Percentiles rank a stretch among this genome's conserved stretches.
Evolutionary conservation across 2,888 invertebrate species (phyloP).

Genomic region (Charanyca ferruginea): DNA sequence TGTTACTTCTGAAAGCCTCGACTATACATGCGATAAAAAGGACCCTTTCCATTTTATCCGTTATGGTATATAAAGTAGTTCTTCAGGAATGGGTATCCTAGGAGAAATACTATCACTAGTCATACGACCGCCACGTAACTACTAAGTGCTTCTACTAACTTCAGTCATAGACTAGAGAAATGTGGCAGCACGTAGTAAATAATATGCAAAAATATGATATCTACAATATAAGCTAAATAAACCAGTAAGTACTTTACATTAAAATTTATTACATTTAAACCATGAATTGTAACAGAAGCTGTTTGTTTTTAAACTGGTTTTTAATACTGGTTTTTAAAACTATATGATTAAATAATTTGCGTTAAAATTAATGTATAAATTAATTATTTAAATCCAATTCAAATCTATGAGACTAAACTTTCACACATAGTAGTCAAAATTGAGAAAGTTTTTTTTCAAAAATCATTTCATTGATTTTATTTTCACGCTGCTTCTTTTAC

Average conservation of each 20-base stretch:
- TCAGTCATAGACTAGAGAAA: no score
- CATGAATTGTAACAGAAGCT: constrained; percentile 10
- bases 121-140: no score
- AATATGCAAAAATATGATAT: no score
- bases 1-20: background rate
- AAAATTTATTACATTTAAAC: constrained; percentile 3
- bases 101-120: no score
- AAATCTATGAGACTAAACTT: background rate
- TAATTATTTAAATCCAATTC: background rate
- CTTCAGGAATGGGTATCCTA: no score
- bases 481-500: background rate
- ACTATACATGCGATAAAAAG: no score
- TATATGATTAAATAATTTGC: constrained; percentile 15
- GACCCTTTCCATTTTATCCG: no score
- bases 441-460: background rate
- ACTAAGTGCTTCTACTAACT: no score
- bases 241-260: no score
- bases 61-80: background rate
- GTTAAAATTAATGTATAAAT: background rate
- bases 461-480: background rate
- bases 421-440: background rate
- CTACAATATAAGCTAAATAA: no score
- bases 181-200: no score
- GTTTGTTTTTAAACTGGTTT: constrained; percentile 9
- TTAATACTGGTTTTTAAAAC: no score